phyloP scores from a whole-genome alignment of 2,888 invertebrate species.

The Osmoderma eremita region DNA sequence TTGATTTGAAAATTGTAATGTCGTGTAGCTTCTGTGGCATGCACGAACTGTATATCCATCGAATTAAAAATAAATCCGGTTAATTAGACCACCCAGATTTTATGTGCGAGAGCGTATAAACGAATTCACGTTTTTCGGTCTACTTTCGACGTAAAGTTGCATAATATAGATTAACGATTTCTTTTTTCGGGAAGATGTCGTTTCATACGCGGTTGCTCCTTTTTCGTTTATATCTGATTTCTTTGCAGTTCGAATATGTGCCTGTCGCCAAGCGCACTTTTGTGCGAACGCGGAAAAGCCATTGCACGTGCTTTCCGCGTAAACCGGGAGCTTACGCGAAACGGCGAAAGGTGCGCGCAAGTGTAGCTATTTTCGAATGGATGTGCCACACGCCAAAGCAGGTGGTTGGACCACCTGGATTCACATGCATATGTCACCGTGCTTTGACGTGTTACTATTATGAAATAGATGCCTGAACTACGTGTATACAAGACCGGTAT shows the following conservation, averaged over 20 bases:
- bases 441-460: constrained; percentile 36
- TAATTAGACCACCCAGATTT: constrained; percentile 37
- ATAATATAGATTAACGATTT: constrained; percentile 37
- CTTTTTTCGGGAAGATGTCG: constrained; percentile 22
- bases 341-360: constrained; percentile 32
- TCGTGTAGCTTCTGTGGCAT: not conserved
- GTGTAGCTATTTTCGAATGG: constrained; percentile 39
- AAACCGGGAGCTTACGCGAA: constrained; percentile 32
- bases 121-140: constrained; percentile 29
- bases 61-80: constrained; percentile 23
- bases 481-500: too few species aligned
- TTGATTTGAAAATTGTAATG: constrained; percentile 18
- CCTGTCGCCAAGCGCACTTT: not conserved
- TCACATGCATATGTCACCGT: constrained; percentile 52
- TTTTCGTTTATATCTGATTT: not conserved
- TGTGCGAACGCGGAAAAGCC: not conserved
- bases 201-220: constrained; percentile 3
- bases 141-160: constrained; percentile 33
- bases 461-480: constrained; percentile 28
- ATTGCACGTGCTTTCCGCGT: constrained; percentile 30
- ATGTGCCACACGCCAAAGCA: constrained; percentile 51
- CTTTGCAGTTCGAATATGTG: not conserved
- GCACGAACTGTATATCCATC: not conserved
- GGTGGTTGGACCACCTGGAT: constrained; percentile 53
- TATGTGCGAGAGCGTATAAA: constrained; percentile 12